Evolutionary conservation across 30 jellyfish, hydroid and myxozoan species (phyloP).

Genomic region (Turritopsis dohrnii): DNA sequence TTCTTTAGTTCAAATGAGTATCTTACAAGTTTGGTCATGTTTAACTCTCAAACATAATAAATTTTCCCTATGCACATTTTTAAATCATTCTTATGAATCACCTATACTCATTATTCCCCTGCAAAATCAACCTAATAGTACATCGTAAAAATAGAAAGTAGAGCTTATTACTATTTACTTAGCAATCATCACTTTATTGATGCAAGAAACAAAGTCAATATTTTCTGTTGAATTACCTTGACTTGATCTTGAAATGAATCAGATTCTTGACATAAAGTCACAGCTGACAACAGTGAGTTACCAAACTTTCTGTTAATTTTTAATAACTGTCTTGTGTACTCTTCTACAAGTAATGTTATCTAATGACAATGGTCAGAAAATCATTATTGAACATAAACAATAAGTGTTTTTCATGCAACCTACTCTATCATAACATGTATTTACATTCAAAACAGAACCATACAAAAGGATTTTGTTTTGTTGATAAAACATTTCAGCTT

Average conservation of each 20-base stretch:
- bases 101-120: not conserved
- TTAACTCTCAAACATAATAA: not conserved
- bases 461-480: not conserved
- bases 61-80: not conserved
- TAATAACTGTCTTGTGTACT: slow-evolving; percentile 60
- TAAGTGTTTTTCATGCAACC: not conserved
- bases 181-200: not conserved
- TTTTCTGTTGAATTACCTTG: slow-evolving; percentile 27
- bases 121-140: not conserved
- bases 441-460: not conserved
- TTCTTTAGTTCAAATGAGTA: not conserved
- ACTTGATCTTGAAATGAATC: slow-evolving; percentile 73
- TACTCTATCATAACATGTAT: not conserved
- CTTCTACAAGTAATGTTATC: slow-evolving; percentile 70
- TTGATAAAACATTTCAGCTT: not conserved
- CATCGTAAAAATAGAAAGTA: not conserved
- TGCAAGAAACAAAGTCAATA: not conserved
- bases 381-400: slow-evolving; percentile 1
- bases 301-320: slow-evolving; percentile 64
- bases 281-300: slow-evolving; percentile 75
- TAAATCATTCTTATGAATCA: not conserved
- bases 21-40: not conserved
- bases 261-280: slow-evolving; percentile 72
- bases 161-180: not conserved
- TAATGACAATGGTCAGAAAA: slow-evolving; percentile 11